Base-by-base conservation (phyloP, 1,140 invertebrate species). In the Lasioglossum albipes region DNA sequence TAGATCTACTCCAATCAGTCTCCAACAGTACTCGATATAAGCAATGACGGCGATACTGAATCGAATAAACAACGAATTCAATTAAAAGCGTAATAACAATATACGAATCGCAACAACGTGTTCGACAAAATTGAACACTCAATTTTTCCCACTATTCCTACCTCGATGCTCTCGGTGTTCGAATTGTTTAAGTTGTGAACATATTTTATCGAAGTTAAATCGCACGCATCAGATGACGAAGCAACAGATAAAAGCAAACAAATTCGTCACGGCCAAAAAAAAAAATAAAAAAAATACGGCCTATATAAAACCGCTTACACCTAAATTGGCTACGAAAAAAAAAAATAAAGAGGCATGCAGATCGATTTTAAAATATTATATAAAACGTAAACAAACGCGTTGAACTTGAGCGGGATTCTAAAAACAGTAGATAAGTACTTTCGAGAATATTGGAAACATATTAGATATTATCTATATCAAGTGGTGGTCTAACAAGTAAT, bases 381-480 rank as follows among this genome's bases (percentile, higher is more conserved):
- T 87, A 87, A 87, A 87, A 87, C 59, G 27, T 62, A 62, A 45
- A 80, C 57, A 69, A 81, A 82, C 86, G 82, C 84, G 85, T 90
- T 90, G 91, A 92, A 91, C 89, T 86, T 91, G 89, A 91, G 89
- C 88, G 87, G 91, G 89, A 88, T 71, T 91, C 81, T 92, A 91
- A 93, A 93, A 92, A 92, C 90, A 92, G 90, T 92, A 89, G 89
- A 93, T 93, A 93, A 92, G 92, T 93, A 93, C 92, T 92, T 93
- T 92, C 89, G 88, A 91, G 89, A 91, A 91, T 92, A 91, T 92
- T 83, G 69, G 88, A 92, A 92, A 93, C 91, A 89, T 88, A 89
- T 91, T 90, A 92, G 90, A 92, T 91, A 90, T 91, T 90, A 91
- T 88, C 87, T 91, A 91, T 90, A 88, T 88, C 84, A 90, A 87